These are phyloP conservation scores for Dendrocopos noguchii DNA, from an alignment of 2,113 vertebrate genomes.

Conservation along the genomic window DNA sequence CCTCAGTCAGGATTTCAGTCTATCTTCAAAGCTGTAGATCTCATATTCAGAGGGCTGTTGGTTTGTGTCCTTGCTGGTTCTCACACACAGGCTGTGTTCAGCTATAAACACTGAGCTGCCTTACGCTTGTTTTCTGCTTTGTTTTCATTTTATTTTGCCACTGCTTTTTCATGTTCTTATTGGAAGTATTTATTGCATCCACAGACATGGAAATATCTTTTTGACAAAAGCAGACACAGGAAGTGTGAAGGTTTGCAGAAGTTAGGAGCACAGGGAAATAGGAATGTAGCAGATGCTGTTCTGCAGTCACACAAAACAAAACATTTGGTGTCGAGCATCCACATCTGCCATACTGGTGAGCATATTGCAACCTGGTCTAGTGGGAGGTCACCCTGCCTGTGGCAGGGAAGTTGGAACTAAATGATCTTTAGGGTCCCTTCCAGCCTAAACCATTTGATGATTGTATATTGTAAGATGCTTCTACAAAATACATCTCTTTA, in stretches of 20 bases:
- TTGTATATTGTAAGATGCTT: neutral
- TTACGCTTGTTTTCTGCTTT: neutral
- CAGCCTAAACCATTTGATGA: too few species aligned
- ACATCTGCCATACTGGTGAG: neutral
- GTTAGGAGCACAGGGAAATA: neutral
- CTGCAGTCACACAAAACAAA: neutral
- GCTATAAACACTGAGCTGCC: rapidly evolving
- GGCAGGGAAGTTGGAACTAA: too few species aligned
- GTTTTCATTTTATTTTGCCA: neutral
- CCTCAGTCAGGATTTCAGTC: neutral
- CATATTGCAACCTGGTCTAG: neutral
- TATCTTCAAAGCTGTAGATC: neutral
- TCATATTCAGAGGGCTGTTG: rapidly evolving
- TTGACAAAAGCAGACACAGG: neutral
- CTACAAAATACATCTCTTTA: neutral
- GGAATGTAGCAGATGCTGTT: neutral
- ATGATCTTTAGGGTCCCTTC: too few species aligned
- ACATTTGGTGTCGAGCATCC: neutral
- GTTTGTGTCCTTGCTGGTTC: neutral
- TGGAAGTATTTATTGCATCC: neutral
- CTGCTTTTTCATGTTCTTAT: neutral
- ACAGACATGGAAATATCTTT: neutral
- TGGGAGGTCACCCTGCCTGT: too few species aligned
- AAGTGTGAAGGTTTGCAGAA: neutral
- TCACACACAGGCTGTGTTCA: neutral